Base-by-base conservation (phyloP, 2,113 vertebrate genomes). In the Fulmarus glacialis region DNA sequence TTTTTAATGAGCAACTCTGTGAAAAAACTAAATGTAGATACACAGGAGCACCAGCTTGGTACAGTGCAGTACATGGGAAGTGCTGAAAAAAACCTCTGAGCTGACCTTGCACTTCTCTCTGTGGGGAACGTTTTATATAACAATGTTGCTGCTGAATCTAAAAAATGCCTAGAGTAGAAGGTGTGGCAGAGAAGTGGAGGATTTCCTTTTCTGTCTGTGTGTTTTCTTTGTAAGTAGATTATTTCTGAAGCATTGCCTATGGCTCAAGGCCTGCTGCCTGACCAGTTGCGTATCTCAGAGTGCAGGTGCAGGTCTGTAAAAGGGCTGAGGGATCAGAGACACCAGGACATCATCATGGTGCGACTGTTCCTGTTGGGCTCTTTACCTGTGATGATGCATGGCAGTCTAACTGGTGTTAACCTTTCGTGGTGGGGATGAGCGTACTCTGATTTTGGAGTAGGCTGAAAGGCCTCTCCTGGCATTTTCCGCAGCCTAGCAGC, bases 121-220 rank as follows among this genome's bases (percentile, higher is more conserved):
- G 18, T 72, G 34, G 13, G 40, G 36, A 74, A 29, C 0, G 1
- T 68, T 89, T 67, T 73, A 26, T 94, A 1, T 67, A 82, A 71
- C 30, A 63, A 16, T 48, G 30, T 55, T 92, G n/a, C 59, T 96
- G 80, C 92, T 87, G 59, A 91, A 55, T 90, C 9, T 56, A 63
- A 89, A 87, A 74, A 86, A 53, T 34, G 40, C 53, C 66, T 48
- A 27, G 40, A 82, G 72, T 60, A 32, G 50, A 88, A 95, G 62
- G 68, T 77, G 81, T 91, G 87, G 72, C 52, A 63, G 52, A 88
- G 94, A 53, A 63, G 11, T 17, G 48, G 64, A 92, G 74, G 38
- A 72, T 77, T 96, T 96, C 60, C 58, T 94, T 73, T 92, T 82
- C 80, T 75, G 21, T 58, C 89, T 88, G 43, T 68, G 47, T 95